A percentile compares a stretch with the other conserved stretches of the same genome.
Conservation (phyloP, 2,797 vertebrate species). For the Pachyuromys duprasi region DNA sequence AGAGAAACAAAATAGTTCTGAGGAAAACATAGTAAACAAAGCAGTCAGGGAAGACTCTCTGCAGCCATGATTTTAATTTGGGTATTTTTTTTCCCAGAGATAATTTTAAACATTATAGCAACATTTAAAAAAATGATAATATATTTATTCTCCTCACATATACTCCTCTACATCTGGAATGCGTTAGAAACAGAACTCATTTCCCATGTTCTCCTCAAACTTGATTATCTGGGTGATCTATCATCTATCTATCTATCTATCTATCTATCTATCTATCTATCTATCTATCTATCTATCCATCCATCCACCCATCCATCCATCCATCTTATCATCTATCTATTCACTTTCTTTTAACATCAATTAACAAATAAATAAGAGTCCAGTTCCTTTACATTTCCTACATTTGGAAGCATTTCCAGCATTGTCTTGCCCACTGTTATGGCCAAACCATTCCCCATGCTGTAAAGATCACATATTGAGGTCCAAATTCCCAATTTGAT, state of each 20-base stretch:
- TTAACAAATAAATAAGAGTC: background rate
- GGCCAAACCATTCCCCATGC: background rate
- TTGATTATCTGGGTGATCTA: background rate
- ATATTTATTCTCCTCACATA: background rate
- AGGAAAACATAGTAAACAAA: slow-evolving; percentile 63
- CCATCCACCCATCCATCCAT: background rate
- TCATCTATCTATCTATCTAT: too few relatives aligned
- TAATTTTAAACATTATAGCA: slow-evolving; percentile 57
- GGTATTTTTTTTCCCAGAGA: background rate
- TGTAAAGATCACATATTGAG: background rate
- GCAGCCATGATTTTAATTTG: slow-evolving; percentile 56
- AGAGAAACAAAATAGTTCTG: background rate
- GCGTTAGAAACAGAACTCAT: background rate
- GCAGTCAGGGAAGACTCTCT: slow-evolving; percentile 5
- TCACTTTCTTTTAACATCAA: background rate
- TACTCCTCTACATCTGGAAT: background rate
- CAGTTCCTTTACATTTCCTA: background rate
- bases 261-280: background rate
- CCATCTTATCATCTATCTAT: background rate
- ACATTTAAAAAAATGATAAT: slow-evolving; percentile 22
- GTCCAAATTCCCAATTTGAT: background rate
- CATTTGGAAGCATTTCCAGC: background rate
- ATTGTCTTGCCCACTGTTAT: background rate
- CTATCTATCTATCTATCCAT: background rate
- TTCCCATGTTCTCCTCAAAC: background rate